Conservation (phyloP, 2,113 vertebrate species). For the Cyanoramphus novaezelandiae region DNA sequence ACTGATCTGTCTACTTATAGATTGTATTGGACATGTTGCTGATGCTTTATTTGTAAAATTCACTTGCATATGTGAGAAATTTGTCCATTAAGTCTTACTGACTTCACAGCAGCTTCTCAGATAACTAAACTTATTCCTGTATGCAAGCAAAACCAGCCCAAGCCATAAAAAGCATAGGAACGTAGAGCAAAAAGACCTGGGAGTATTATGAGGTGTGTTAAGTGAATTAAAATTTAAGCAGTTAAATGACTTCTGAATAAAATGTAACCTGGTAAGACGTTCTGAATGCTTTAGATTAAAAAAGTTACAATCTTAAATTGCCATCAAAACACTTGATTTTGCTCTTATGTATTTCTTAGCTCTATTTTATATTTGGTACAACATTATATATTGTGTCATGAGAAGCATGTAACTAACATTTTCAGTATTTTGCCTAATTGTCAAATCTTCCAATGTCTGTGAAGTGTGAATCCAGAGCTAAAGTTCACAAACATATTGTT, state of each 20-base stretch:
- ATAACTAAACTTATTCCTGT: neutral
- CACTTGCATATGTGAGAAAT: slow-evolving; percentile 14
- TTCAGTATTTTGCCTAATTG: neutral
- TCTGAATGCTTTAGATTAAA: neutral
- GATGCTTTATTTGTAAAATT: slow-evolving; percentile 46
- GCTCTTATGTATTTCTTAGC: neutral
- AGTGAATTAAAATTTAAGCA: neutral
- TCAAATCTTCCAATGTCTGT: neutral
- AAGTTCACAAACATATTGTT: neutral
- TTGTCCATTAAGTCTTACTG: neutral
- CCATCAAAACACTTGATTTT: neutral
- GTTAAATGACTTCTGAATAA: neutral
- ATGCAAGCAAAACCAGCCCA: neutral
- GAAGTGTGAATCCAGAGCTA: neutral
- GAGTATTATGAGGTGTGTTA: neutral
- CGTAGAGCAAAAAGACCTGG: neutral
- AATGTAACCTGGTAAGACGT: neutral
- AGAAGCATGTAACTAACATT: neutral
- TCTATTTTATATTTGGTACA: neutral
- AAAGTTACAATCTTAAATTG: neutral
- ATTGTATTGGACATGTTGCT: slow-evolving; percentile 5
- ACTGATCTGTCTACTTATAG: slow-evolving; percentile 1
- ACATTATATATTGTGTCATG: neutral
- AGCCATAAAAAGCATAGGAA: neutral
- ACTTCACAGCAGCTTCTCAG: neutral